Percentiles rank a stretch among this genome's conserved stretches.
Evolutionary conservation across 2,888 invertebrate genomes (phyloP).

Genomic region (Perizoma affinitatum): DNA sequence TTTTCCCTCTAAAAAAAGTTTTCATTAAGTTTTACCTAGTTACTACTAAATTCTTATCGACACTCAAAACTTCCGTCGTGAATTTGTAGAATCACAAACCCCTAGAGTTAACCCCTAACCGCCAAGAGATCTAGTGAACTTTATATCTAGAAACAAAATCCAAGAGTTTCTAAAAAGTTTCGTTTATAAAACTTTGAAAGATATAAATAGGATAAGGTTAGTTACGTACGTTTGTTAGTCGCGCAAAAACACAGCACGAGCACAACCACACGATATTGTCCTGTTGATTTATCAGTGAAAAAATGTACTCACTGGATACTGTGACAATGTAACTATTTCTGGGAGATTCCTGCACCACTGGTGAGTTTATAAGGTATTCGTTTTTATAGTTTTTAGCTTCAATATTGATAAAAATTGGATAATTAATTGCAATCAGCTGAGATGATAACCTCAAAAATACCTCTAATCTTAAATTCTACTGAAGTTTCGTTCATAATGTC

Average conservation of each 20-base stretch:
- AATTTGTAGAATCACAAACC: no score
- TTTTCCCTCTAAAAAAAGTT: constrained; percentile 26
- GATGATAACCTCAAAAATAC: constrained; percentile 24
- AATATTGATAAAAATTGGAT: neutral
- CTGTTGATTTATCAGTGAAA: constrained; percentile 12
- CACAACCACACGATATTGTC: constrained; percentile 10
- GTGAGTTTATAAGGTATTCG: constrained; percentile 12
- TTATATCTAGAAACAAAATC: constrained; percentile 19
- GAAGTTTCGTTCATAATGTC: neutral
- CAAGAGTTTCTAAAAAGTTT: constrained; percentile 31
- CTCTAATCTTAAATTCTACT: neutral
- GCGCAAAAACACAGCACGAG: constrained; percentile 14
- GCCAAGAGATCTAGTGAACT: no score
- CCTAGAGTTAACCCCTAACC: no score
- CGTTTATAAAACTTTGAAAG: constrained; percentile 56
- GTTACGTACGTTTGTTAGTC: constrained; percentile 45
- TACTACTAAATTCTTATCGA: neutral
- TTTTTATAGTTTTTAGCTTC: neutral
- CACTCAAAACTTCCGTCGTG: no score
- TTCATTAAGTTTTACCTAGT: no score
- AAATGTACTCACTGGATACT: constrained; percentile 37
- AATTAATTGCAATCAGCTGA: constrained; percentile 7
- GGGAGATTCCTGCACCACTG: constrained; percentile 3
- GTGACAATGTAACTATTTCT: constrained; percentile 4
- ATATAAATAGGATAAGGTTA: constrained; percentile 65